Percentiles rank a stretch among this genome's conserved stretches.
Evolutionary conservation across 2,113 vertebrate species (phyloP).

Genomic region (Melanostigma gelatinosum): DNA sequence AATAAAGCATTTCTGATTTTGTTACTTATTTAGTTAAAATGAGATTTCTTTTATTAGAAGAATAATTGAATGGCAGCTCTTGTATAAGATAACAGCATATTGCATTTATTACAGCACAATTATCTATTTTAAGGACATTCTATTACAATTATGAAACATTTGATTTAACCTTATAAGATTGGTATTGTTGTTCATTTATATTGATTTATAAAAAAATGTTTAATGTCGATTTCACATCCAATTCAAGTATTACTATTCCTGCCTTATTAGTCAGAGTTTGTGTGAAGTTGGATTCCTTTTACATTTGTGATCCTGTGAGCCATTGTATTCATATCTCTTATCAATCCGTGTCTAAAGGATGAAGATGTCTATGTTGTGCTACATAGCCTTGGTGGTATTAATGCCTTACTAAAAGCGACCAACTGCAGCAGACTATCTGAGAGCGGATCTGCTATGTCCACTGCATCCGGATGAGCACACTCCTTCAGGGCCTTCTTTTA

Average conservation of each 20-base stretch:
- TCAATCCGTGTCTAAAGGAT: constrained; percentile 20
- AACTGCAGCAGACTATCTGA: constrained; percentile 58
- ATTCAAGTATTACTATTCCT: not conserved
- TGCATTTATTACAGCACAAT: not conserved
- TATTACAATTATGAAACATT: not conserved
- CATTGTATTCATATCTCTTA: constrained; percentile 15
- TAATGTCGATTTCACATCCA: not conserved
- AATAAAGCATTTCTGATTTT: too few species aligned
- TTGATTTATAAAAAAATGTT: not conserved
- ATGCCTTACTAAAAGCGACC: constrained; percentile 52
- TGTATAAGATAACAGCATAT: not conserved
- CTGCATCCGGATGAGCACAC: constrained; percentile 70
- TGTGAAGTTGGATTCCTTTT: not conserved
- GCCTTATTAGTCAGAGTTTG: not conserved
- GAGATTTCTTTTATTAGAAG: not conserved
- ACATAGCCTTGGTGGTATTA: constrained; percentile 20
- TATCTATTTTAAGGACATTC: not conserved
- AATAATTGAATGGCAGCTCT: not conserved
- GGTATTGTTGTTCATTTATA: not conserved
- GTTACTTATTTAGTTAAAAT: constrained; percentile 4
- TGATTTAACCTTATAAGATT: not conserved
- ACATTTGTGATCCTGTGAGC: not conserved
- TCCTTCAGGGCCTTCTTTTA: constrained; percentile 69
- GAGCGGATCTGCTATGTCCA: constrained; percentile 58
- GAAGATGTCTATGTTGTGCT: constrained; percentile 46